Evolutionary conservation across 2,113 vertebrate species (phyloP), one percentile per base, ranked within the genome.

Genomic region (Zosterops pallidus): DNA sequence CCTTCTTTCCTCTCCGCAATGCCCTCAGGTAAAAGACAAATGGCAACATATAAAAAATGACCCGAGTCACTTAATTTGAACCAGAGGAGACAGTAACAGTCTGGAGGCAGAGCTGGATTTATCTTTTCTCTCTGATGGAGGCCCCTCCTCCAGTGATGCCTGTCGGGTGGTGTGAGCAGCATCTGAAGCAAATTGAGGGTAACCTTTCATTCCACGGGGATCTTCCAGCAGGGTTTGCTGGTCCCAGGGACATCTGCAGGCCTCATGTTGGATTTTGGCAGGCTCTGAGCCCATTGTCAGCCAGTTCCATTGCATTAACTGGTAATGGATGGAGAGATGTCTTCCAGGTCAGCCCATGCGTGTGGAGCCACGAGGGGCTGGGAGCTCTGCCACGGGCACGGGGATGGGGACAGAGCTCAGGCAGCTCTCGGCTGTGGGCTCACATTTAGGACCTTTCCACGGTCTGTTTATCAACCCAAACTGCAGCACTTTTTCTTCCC

Each of bases 251-350:
- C 97, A 97, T 97, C 97, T 97, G 97, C 92, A 37, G 50, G 60
- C 97, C 96, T 59, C 91, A 97, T 97, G 96, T 95, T 95, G 91
- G 94, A 77, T 96, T 95, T 93, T 97, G 97, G 97, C 97, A 97
- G 90, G 39, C 8, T 18, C 90, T 2, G 47, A 71, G 78, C 83
- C 90, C 95, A 81, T 95, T 97, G 96, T 97, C 97, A 97, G 96
- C 89, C 96, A 92, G 87, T 91, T 94, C 78, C 94, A 31, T 65
- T 83, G 96, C 94, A 86, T 79, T 74, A 79, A 41, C 85, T 88
- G 92, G 81, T 96, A 81, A 96, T 71, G 95, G 90, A 93, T 41
- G 17, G 91, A 53, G 37, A 72, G 28, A 4, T 2, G 12, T 2
- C 86, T 72, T 87, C 95, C 95, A 86, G 57, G 92, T 2, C 12